Conservation (phyloP, 2,888 invertebrate genomes). For the Dryobota labecula region DNA sequence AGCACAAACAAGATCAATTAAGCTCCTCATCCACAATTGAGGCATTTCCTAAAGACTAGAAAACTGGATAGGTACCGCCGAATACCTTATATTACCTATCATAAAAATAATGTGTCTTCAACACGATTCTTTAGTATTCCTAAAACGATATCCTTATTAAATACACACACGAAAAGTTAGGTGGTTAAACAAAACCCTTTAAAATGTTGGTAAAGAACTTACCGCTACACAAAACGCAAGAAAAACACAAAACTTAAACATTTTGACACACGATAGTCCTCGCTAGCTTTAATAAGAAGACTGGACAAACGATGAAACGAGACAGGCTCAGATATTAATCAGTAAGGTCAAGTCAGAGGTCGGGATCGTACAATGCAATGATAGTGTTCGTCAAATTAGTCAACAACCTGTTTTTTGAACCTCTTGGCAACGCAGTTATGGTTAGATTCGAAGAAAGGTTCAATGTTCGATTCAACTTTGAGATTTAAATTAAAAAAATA, state of each 20-base stretch:
- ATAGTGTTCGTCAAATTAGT: conserved; percentile 15
- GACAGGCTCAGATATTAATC: conserved; percentile 23
- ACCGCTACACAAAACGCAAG: conserved; percentile 35
- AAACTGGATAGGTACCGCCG: neutral
- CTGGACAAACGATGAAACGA: conserved; percentile 20
- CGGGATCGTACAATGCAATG: conserved; percentile 13
- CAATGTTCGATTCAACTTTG: conserved; percentile 6
- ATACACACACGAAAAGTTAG: neutral
- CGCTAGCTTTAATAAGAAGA: conserved; percentile 5
- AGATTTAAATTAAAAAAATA: no score
- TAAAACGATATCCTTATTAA: neutral
- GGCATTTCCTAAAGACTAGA: neutral
- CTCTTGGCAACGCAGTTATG: conserved; percentile 4
- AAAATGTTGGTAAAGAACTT: conserved; percentile 10
- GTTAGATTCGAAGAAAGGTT: neutral
- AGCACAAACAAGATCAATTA: neutral
- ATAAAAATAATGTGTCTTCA: neutral
- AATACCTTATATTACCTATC: neutral
- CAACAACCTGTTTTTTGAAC: conserved; percentile 32
- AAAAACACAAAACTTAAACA: conserved; percentile 48
- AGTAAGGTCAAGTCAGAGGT: conserved; percentile 46
- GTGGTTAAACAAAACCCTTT: neutral
- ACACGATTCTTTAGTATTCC: neutral
- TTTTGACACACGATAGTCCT: conserved; percentile 30
- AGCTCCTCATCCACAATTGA: neutral